Percentiles rank a stretch among this genome's conserved stretches.
Evolutionary conservation across 2,797 vertebrate genomes (phyloP).

Genomic region (Sciurus vulgaris): DNA sequence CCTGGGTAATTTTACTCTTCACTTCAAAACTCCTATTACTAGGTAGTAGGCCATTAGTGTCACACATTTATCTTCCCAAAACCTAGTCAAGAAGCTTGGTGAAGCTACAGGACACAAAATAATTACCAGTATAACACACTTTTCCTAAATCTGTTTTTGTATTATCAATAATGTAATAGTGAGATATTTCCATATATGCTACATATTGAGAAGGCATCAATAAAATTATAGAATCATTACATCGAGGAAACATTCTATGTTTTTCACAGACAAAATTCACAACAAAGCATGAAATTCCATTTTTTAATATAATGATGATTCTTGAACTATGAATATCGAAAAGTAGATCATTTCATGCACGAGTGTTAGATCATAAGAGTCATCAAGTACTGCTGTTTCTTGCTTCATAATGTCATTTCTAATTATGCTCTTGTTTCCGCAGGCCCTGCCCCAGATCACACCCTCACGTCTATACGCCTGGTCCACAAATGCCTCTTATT

Average conservation of each 20-base stretch:
- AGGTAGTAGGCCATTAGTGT: slow-evolving; percentile 57
- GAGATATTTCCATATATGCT: slow-evolving; percentile 13
- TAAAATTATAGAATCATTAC: slow-evolving; percentile 45
- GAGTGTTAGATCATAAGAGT: not conserved
- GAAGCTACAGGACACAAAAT: slow-evolving; percentile 66
- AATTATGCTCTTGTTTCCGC: not conserved
- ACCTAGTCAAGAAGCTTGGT: slow-evolving; percentile 54
- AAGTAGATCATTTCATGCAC: not conserved
- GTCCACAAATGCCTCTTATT: slow-evolving; percentile 3
- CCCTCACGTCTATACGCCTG: not conserved
- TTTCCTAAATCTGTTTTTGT: slow-evolving; percentile 42
- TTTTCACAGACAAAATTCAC: slow-evolving; percentile 17
- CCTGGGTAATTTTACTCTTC: slow-evolving; percentile 70
- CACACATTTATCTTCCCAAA: slow-evolving; percentile 66
- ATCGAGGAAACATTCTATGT: not conserved
- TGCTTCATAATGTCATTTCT: not conserved
- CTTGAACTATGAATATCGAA: not conserved
- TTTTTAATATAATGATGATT: slow-evolving; percentile 29
- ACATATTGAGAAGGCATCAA: not conserved
- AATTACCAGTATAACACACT: slow-evolving; percentile 67
- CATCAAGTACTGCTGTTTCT: not conserved
- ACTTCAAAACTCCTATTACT: slow-evolving; percentile 68
- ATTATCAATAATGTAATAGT: slow-evolving; percentile 59
- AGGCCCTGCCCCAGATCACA: not conserved
- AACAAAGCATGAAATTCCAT: slow-evolving; percentile 1